phyloP scores from a whole-genome alignment of 2,888 invertebrate species.

The Pyrochroa serraticornis region DNA sequence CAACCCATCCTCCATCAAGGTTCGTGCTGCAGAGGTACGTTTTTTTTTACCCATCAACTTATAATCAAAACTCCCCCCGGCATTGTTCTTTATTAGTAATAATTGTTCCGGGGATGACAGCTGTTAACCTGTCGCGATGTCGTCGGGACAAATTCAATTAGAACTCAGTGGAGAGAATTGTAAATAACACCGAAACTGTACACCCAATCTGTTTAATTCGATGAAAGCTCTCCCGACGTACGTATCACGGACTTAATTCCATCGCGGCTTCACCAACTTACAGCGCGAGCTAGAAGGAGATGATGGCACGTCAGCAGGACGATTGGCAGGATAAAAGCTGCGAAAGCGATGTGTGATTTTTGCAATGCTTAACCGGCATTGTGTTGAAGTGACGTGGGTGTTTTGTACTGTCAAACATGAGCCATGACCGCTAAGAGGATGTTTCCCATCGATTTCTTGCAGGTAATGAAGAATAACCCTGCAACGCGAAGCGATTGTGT shows the following conservation, averaged over 20 bases:
- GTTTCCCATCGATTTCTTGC: slow-evolving; percentile 35
- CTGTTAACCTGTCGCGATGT: slow-evolving; percentile 10
- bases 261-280: too few relatives aligned
- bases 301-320: too few relatives aligned
- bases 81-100: background rate
- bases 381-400: slow-evolving; percentile 36
- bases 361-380: slow-evolving; percentile 24
- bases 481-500: slow-evolving; percentile 24
- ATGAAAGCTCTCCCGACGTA: too few relatives aligned
- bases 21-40: slow-evolving; percentile 77
- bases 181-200: too few relatives aligned
- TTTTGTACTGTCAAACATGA: slow-evolving; percentile 41
- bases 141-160: slow-evolving; percentile 15
- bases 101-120: slow-evolving; percentile 1
- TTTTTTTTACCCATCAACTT: slow-evolving; percentile 1
- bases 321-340: slow-evolving; percentile 8
- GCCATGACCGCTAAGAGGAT: slow-evolving; percentile 33
- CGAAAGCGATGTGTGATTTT: slow-evolving; percentile 28
- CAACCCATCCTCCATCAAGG: slow-evolving; percentile 77
- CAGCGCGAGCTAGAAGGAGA: too few relatives aligned
- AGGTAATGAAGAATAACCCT: slow-evolving; percentile 25
- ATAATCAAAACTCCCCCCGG: background rate
- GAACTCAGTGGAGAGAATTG: slow-evolving; percentile 5
- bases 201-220: slow-evolving; percentile 1
- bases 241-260: too few relatives aligned